phyloP scores from a whole-genome alignment of 2,888 invertebrate genomes.

The Suillia variegata region DNA sequence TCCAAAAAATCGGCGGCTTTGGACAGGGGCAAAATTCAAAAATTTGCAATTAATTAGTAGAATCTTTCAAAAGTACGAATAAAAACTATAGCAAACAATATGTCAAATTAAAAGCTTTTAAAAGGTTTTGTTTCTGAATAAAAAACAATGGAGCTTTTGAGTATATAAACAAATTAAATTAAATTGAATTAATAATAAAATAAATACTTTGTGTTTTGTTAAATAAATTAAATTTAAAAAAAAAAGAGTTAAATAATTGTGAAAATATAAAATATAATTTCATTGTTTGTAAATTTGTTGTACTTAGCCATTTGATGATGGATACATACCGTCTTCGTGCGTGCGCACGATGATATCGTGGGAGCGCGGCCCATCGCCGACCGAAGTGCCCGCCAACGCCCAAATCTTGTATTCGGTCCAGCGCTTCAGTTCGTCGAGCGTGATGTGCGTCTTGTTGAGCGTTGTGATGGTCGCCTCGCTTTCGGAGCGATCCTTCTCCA shows the following conservation, averaged over 20 bases:
- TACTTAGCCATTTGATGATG: slow-evolving; percentile 7
- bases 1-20: slow-evolving; percentile 26
- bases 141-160: no score
- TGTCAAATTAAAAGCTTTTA: no score
- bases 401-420: slow-evolving; percentile 97
- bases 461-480: slow-evolving; percentile 82
- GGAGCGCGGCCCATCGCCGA: slow-evolving; percentile 94
- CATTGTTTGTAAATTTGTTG: slow-evolving; percentile 4
- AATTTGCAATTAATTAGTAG: slow-evolving; percentile 10
- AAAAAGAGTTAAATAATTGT: slow-evolving; percentile 17
- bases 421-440: slow-evolving; percentile 86
- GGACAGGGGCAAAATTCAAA: slow-evolving; percentile 21
- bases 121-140: no score
- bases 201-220: background rate
- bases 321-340: slow-evolving; percentile 97
- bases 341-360: slow-evolving; percentile 91
- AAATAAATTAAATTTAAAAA: background rate
- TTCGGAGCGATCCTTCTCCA: slow-evolving; percentile 83
- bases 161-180: slow-evolving; percentile 28
- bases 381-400: slow-evolving; percentile 94
- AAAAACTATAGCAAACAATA: no score
- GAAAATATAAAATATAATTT: slow-evolving; percentile 23
- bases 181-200: slow-evolving; percentile 8
- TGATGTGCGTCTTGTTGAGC: slow-evolving; percentile 78
- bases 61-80: background rate